Conservation (phyloP, 2,797 vertebrate species). For the Oreochromis mossambicus region DNA sequence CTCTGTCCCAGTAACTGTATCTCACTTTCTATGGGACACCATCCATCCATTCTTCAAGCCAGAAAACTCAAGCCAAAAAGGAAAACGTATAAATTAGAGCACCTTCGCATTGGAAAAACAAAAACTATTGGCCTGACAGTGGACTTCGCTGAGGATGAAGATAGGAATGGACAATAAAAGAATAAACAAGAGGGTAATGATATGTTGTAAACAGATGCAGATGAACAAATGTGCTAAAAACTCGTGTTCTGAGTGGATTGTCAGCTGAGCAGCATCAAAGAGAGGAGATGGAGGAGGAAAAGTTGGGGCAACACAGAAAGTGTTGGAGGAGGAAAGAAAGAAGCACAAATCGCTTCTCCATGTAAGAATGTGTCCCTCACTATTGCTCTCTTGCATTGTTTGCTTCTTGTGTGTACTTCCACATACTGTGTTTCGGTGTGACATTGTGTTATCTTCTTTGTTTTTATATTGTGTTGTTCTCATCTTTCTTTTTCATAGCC, state of each 20-base stretch:
- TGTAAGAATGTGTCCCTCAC: constrained; percentile 75
- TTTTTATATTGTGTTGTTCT: constrained; percentile 29
- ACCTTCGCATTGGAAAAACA: neutral
- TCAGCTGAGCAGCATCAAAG: constrained; percentile 66
- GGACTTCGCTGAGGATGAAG: constrained; percentile 57
- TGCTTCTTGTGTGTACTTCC: constrained; percentile 44
- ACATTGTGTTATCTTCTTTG: constrained; percentile 38
- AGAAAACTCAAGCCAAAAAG: constrained; percentile 48
- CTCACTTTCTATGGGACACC: constrained; percentile 11
- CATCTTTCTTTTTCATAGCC: constrained; percentile 1
- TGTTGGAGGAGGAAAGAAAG: constrained; percentile 53
- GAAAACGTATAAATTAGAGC: constrained; percentile 30
- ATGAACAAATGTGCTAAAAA: constrained; percentile 22
- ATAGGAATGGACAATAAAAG: constrained; percentile 55
- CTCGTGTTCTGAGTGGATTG: constrained; percentile 66
- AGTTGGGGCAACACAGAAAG: constrained; percentile 71
- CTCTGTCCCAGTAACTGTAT: neutral
- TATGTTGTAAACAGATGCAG: constrained; percentile 12
- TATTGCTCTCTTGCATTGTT: constrained; percentile 47
- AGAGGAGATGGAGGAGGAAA: constrained; percentile 68
- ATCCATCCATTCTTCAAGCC: neutral
- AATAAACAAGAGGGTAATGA: constrained; percentile 27
- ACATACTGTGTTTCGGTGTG: constrained; percentile 24
- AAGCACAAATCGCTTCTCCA: constrained; percentile 68
- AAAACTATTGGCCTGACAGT: constrained; percentile 27